Evolutionary conservation across 1,140 invertebrate species (phyloP).

Genomic region (Hypsibius dujardini): DNA sequence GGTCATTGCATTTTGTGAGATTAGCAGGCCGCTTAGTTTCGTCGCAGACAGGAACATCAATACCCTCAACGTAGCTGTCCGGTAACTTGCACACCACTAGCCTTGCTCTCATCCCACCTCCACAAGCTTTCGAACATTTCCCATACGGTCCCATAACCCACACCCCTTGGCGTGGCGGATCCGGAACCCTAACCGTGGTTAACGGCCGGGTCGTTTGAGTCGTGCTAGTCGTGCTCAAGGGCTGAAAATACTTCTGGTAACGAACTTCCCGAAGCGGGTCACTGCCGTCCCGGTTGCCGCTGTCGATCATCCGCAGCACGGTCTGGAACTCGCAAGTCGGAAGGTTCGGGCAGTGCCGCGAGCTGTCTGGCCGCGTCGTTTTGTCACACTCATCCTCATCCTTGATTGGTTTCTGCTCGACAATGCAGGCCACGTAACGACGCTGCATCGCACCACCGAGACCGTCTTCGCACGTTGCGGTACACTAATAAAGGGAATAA

Average conservation of each 20-base stretch:
- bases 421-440: slow-evolving; percentile 40
- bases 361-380: slow-evolving; percentile 24
- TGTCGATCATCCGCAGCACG: background rate
- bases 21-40: slow-evolving; percentile 40
- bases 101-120: slow-evolving; percentile 39
- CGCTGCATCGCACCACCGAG: slow-evolving; percentile 38
- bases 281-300: too few species aligned
- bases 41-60: slow-evolving; percentile 36
- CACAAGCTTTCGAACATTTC: slow-evolving; percentile 42
- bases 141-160: slow-evolving; percentile 15
- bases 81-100: slow-evolving; percentile 40
- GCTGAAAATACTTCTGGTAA: too few species aligned
- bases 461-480: background rate
- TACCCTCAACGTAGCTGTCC: background rate
- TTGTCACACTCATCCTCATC: slow-evolving; percentile 25
- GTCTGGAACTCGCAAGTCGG: background rate
- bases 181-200: slow-evolving; percentile 24
- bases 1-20: slow-evolving; percentile 41
- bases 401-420: background rate
- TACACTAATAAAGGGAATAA: slow-evolving; percentile 12
- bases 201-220: slow-evolving; percentile 34
- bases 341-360: slow-evolving; percentile 24
- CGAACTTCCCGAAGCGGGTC: too few species aligned
- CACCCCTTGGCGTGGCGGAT: slow-evolving; percentile 18
- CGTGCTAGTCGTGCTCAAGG: too few species aligned